Conservation (phyloP, 2,888 invertebrate genomes). For the Acanthopleura granulata region DNA sequence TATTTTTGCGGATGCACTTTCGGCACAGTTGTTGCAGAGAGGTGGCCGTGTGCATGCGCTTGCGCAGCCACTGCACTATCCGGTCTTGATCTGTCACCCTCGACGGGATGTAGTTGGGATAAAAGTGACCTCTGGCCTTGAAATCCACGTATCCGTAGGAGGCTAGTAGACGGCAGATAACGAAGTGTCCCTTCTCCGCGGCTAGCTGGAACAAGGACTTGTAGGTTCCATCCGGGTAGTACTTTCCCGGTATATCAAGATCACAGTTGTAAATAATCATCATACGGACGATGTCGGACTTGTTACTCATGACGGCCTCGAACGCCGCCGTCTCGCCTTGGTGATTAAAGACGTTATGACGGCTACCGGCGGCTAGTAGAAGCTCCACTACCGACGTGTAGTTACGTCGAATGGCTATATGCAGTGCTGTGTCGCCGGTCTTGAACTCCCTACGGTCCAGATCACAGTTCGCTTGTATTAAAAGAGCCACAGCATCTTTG, state of each 20-base stretch:
- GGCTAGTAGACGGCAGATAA: constrained; percentile 63
- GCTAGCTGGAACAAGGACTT: constrained; percentile 64
- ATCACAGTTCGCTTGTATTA: constrained; percentile 62
- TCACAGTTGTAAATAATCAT: constrained; percentile 67
- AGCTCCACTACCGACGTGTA: constrained; percentile 65
- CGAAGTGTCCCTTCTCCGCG: constrained; percentile 65
- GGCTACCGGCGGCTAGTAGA: constrained; percentile 63
- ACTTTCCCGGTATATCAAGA: constrained; percentile 66
- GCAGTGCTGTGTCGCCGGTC: constrained; percentile 68
- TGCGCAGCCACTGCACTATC: constrained; percentile 55
- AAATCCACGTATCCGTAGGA: constrained; percentile 62
- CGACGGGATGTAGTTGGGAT: constrained; percentile 56
- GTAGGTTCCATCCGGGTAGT: constrained; percentile 63
- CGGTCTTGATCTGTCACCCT: constrained; percentile 57
- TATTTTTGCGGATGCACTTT: constrained; percentile 62
- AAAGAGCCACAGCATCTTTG: constrained; percentile 62
- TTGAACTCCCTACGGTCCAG: constrained; percentile 67
- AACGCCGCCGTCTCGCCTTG: constrained; percentile 67
- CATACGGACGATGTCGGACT: constrained; percentile 63
- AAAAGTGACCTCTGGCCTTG: constrained; percentile 53
- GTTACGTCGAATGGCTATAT: constrained; percentile 68
- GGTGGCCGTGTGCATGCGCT: constrained; percentile 60
- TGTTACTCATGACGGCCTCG: constrained; percentile 67
- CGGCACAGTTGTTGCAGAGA: constrained; percentile 65
- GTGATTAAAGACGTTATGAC: constrained; percentile 67